Conservation (phyloP, 1,140 invertebrate species). For the Holcopasites calliopsidis region DNA sequence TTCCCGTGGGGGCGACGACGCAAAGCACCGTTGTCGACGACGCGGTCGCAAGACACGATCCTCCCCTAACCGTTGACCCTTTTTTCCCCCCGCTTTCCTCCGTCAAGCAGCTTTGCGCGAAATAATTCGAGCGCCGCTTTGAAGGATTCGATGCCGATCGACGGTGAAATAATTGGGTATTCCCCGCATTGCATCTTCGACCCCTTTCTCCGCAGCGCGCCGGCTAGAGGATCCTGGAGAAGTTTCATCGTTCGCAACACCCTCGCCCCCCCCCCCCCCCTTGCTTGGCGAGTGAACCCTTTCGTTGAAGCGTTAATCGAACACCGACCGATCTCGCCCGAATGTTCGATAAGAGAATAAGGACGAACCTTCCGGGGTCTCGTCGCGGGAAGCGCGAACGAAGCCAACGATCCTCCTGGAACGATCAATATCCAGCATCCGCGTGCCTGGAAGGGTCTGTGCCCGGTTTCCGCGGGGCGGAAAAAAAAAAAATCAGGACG, state of each 20-base stretch:
- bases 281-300: too few species aligned
- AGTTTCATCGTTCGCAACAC: too few species aligned
- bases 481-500: slow-evolving; percentile 11
- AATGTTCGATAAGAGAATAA: too few species aligned
- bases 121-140: neutral
- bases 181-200: neutral
- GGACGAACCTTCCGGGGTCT: too few species aligned
- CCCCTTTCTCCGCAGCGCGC: too few species aligned
- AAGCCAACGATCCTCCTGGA: too few species aligned
- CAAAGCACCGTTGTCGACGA: slow-evolving; percentile 51
- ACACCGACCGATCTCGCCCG: too few species aligned
- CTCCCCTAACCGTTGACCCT: slow-evolving; percentile 8
- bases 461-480: neutral
- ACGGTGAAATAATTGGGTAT: neutral
- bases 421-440: neutral
- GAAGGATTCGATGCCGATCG: neutral
- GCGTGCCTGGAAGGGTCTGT: too few species aligned
- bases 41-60: neutral
- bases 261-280: too few species aligned
- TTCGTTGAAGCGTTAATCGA: too few species aligned
- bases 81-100: neutral
- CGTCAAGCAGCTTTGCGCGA: neutral
- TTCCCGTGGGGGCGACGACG: slow-evolving; percentile 49
- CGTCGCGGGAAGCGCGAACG: too few species aligned
- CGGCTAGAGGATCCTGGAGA: too few species aligned